Conservation (phyloP, 2,113 vertebrate species). For the Terrapene triunguis region DNA sequence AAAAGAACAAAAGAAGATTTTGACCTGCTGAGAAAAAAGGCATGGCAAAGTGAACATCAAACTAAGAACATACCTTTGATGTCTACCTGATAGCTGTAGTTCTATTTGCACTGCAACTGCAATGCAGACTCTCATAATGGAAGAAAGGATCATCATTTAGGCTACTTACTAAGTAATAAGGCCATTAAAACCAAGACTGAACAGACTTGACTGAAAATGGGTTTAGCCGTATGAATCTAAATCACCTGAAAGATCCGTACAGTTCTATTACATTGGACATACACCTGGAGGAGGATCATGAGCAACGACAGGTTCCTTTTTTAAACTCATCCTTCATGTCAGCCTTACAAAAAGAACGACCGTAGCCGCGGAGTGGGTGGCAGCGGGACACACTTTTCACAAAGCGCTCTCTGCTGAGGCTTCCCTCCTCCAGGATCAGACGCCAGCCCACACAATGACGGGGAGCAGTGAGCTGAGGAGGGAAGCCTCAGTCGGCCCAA, state of each 20-base stretch:
- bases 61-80: slow-evolving; percentile 71
- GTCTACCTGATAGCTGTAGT: slow-evolving; percentile 20
- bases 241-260: background rate
- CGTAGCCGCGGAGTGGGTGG: background rate
- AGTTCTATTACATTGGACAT: background rate
- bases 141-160: slow-evolving; percentile 43
- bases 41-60: slow-evolving; percentile 55
- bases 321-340: background rate
- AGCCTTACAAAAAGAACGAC: background rate
- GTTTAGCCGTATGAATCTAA: slow-evolving; percentile 33
- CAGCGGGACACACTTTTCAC: fast-evolving
- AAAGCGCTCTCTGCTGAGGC: background rate
- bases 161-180: slow-evolving; percentile 55
- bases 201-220: slow-evolving; percentile 14
- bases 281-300: background rate
- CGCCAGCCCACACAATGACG: background rate
- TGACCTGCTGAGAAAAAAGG: slow-evolving; percentile 14
- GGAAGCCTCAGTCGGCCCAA: background rate
- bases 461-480: background rate
- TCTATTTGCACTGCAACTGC: slow-evolving; percentile 43
- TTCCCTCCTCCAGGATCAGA: background rate
- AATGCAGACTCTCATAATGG: slow-evolving; percentile 53
- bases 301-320: background rate
- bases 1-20: slow-evolving; percentile 69
- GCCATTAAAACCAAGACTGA: slow-evolving; percentile 53